Evolutionary conservation across 2,888 invertebrate species (phyloP).

Genomic region (Sphecodes monilicornis): DNA sequence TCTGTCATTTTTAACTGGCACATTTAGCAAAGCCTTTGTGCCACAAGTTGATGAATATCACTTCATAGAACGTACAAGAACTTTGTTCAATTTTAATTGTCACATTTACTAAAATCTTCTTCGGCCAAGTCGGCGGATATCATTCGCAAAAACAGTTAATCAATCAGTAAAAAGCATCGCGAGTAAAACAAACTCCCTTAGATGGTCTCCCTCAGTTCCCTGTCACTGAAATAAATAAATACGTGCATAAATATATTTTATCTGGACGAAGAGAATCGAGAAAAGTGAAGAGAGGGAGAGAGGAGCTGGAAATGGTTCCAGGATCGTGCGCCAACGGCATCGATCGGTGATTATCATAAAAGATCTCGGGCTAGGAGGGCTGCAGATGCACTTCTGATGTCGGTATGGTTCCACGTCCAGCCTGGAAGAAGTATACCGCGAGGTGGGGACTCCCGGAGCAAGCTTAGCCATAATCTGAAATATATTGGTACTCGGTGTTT

Average conservation of each 20-base stretch:
- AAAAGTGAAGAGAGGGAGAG: not conserved
- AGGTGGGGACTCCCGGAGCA: conserved; percentile 37
- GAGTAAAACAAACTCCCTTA: not conserved
- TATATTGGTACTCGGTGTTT: conserved; percentile 84
- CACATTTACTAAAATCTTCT: not conserved
- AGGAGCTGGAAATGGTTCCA: conserved; percentile 4
- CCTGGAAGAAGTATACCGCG: conserved; percentile 66
- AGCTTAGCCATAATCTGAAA: conserved; percentile 83
- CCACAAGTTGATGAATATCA: not conserved
- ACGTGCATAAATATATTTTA: not conserved
- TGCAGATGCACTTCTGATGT: conserved; percentile 78
- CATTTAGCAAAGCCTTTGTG: not conserved
- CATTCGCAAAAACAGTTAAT: not conserved
- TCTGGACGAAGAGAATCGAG: not conserved
- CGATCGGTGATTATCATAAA: conserved; percentile 74
- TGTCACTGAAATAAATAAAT: not conserved
- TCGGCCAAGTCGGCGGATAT: not conserved
- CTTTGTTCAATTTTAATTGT: not conserved
- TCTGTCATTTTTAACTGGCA: not conserved
- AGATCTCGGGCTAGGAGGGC: conserved; percentile 62
- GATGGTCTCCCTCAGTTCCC: not conserved
- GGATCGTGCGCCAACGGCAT: conserved; percentile 62
- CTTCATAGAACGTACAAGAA: not conserved
- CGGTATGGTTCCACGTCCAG: conserved; percentile 71
- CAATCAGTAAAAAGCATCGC: no score